Evolutionary conservation across 2,888 invertebrate genomes (phyloP), one percentile per base, ranked within the genome.

Genomic region (Nebria salina): DNA sequence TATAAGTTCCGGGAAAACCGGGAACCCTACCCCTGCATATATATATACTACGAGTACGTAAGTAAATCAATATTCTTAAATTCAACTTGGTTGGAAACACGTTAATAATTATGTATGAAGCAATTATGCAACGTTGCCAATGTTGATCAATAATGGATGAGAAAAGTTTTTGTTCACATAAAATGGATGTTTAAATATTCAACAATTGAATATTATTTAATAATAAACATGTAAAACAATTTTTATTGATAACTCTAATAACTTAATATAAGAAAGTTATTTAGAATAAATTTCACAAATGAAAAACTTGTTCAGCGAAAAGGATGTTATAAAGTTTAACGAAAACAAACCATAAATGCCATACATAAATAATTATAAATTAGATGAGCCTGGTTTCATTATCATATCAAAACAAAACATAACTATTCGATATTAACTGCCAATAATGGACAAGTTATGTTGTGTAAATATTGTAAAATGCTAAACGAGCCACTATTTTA

Each of bases 21-120:
- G 77, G 77, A 70, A 77, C 54, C 68, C 54, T 54, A 70, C 25
- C 42, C 43, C 54, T 7, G 54, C n/a, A n/a, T 20, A 20, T 54
- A 2, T 54, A 54, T 54, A 54, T 54, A 54, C 54, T 8, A 54
- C 20, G 54, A 3, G 11, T 54, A 54, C 54, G 54, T 54, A 54
- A 54, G 70, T 42, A 70, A 77, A 77, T 77, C 77, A 77, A 77
- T 77, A 77, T 70, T 70, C 77, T 77, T 77, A 77, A 77, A 77
- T 77, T 77, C 43, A 77, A 54, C 77, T 70, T 70, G 68, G 54
- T 7, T 54, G 42, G 54, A 77, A 77, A 68, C 68, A 68, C 77
- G 54, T 70, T 77, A 70, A 77, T 54, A 54, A 70, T 68, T 42
- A 77, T 77, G 77, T 70, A 54, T 43, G 25, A 77, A 77, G 68